These are phyloP conservation scores for Tapirus indicus DNA, from an alignment of 2,797 vertebrate species.

Conservation along the genomic window DNA sequence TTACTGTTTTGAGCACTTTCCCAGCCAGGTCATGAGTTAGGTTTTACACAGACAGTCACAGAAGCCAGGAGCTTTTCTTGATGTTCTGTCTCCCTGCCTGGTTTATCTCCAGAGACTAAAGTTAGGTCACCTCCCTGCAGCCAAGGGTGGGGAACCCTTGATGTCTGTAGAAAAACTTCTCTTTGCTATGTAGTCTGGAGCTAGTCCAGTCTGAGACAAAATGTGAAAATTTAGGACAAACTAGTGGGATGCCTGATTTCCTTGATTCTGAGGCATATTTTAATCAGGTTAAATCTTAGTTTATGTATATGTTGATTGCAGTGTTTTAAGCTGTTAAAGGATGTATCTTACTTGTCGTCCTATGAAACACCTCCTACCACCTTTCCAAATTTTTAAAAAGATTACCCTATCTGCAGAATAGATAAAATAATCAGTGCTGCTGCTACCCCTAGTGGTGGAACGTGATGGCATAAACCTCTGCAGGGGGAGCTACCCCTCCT, in stretches of 20 bases:
- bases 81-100: not conserved
- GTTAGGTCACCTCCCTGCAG: not conserved
- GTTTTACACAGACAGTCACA: not conserved
- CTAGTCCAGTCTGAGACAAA: not conserved
- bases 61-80: not conserved
- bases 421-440: not conserved
- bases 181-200: not conserved
- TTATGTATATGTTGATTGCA: not conserved
- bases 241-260: not conserved
- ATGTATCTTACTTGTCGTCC: not conserved
- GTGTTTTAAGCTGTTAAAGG: not conserved
- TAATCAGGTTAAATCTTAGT: not conserved
- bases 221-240: not conserved
- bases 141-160: not conserved
- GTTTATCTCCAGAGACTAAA: not conserved
- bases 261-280: not conserved
- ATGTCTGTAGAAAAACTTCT: not conserved
- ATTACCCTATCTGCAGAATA: not conserved
- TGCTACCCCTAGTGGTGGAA: not conserved
- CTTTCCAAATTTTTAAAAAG: not conserved
- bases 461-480: rapidly evolving
- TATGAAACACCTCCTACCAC: not conserved
- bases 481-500: too few relatives aligned
- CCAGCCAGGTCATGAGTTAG: not conserved
- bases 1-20: not conserved